Percentiles rank a stretch among this genome's conserved stretches.
These are phyloP conservation scores for Hypomecis punctinalis DNA, from an alignment of 2,888 invertebrate genomes.

Conservation along the genomic window DNA sequence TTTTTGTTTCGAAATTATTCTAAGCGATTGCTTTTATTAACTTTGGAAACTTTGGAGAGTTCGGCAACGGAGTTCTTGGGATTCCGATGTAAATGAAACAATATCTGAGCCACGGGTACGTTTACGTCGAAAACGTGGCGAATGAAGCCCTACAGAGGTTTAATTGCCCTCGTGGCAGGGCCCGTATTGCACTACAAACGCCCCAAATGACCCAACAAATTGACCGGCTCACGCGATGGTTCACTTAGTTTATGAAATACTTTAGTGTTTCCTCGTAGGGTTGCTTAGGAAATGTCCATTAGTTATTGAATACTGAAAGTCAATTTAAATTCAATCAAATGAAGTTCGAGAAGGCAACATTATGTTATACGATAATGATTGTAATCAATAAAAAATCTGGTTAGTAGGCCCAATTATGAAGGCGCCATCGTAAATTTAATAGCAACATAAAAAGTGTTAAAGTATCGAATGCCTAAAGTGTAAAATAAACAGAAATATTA, in stretches of 20 bases:
- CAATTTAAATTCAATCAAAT: not conserved
- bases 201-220: slow-evolving; percentile 80
- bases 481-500: too few relatives aligned
- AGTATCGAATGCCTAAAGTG: too few relatives aligned
- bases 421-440: too few relatives aligned
- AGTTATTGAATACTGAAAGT: slow-evolving; percentile 9
- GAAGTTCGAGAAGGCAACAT: too few relatives aligned
- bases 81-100: slow-evolving; percentile 23
- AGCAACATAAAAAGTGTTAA: too few relatives aligned
- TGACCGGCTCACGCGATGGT: slow-evolving; percentile 79
- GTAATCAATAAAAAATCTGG: too few relatives aligned
- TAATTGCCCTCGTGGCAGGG: slow-evolving; percentile 72
- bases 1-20: slow-evolving; percentile 1
- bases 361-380: too few relatives aligned
- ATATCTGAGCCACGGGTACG: slow-evolving; percentile 18
- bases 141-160: slow-evolving; percentile 76
- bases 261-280: slow-evolving; percentile 9
- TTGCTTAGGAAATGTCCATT: slow-evolving; percentile 22
- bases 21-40: slow-evolving; percentile 8
- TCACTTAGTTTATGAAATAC: slow-evolving; percentile 50
- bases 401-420: too few relatives aligned
- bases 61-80: slow-evolving; percentile 3
- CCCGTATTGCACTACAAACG: slow-evolving; percentile 71
- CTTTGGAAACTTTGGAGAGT: slow-evolving; percentile 12
- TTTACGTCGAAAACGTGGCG: slow-evolving; percentile 46